Evolutionary conservation across 2,113 vertebrate genomes (phyloP).

Genomic region (Protobothrops flavoviridis): DNA sequence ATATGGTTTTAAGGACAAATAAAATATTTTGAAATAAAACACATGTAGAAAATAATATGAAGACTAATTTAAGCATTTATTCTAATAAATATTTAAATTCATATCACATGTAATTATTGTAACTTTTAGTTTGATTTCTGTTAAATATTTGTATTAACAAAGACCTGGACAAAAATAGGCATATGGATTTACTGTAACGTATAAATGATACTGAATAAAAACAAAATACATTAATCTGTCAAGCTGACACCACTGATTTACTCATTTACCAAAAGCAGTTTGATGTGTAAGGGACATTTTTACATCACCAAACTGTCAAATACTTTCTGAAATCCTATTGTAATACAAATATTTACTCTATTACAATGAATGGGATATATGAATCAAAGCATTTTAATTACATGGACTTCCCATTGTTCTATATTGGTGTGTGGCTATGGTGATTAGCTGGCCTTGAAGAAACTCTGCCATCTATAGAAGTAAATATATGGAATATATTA

Average conservation of each 20-base stretch:
- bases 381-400: not conserved
- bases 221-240: not conserved
- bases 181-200: not conserved
- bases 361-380: not conserved
- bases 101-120: not conserved
- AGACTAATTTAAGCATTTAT: not conserved
- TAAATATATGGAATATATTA: not conserved
- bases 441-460: not conserved
- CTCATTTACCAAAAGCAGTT: not conserved
- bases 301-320: not conserved
- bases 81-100: not conserved
- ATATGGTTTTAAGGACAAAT: not conserved
- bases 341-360: not conserved
- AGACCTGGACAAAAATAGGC: not conserved
- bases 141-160: not conserved
- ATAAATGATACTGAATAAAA: not conserved
- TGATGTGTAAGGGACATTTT: not conserved
- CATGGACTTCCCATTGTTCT: not conserved
- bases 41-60: not conserved
- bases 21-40: not conserved
- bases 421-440: accelerated
- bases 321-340: not conserved
- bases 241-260: not conserved
- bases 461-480: not conserved
- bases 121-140: not conserved